Evolutionary conservation across 2,797 vertebrate species (phyloP).

Genomic region (Tinamus major): DNA sequence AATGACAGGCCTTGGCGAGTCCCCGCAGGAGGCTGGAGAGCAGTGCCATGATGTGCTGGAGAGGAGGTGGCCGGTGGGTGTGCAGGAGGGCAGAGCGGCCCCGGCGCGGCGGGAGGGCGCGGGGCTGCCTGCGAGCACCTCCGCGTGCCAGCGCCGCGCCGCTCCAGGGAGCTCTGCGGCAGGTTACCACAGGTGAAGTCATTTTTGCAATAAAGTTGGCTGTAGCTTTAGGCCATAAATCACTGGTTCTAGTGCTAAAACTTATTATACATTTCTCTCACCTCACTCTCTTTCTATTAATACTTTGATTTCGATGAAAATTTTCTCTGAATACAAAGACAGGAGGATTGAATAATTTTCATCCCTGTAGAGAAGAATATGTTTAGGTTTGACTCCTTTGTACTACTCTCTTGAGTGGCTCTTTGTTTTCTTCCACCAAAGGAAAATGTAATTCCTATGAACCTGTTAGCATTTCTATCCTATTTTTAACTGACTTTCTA

Average conservation of each 20-base stretch:
- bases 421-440: constrained; percentile 75
- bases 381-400: constrained; percentile 37
- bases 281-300: constrained; percentile 73
- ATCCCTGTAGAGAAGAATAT: neutral
- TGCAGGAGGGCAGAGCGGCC: neutral
- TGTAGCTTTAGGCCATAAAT: constrained; percentile 78
- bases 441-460: constrained; percentile 63
- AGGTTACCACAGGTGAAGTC: constrained; percentile 76
- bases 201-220: constrained; percentile 80
- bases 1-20: neutral
- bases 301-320: constrained; percentile 74
- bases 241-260: constrained; percentile 69
- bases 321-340: constrained; percentile 58
- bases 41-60: constrained; percentile 27
- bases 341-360: constrained; percentile 58
- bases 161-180: constrained; percentile 64
- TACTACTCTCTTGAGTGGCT: constrained; percentile 64
- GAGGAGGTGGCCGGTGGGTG: constrained; percentile 20
- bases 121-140: constrained; percentile 63
- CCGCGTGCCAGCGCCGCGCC: constrained; percentile 58
- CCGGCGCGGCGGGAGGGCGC: constrained; percentile 36
- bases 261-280: constrained; percentile 64
- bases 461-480: constrained; percentile 51
- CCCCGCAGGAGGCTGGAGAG: constrained; percentile 33
- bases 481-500: constrained; percentile 65